Conservation (phyloP, 2,797 vertebrate genomes). For the Myotis planiceps region DNA sequence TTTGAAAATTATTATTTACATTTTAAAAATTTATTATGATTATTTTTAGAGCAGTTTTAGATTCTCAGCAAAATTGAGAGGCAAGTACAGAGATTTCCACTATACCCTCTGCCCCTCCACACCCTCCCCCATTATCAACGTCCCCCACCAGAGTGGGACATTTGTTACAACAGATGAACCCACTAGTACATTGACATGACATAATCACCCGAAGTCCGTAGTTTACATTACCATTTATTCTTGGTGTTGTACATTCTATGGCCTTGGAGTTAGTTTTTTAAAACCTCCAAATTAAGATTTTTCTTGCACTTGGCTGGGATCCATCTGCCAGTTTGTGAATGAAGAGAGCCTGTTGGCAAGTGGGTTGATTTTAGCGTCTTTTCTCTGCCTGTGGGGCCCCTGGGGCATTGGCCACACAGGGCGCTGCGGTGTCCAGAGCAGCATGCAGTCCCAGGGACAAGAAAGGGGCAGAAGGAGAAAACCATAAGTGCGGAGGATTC, state of each 20-base stretch:
- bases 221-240: background rate
- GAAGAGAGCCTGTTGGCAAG: background rate
- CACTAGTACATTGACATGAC: background rate
- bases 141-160: background rate
- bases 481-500: background rate
- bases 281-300: background rate
- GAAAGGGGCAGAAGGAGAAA: background rate
- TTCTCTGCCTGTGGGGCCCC: background rate
- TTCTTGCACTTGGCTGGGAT: background rate
- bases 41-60: background rate
- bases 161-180: background rate
- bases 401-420: background rate
- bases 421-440: background rate
- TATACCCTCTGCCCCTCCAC: background rate
- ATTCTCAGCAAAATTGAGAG: background rate
- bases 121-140: background rate
- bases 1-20: conserved; percentile 45
- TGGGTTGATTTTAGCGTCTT: background rate
- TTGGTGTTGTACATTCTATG: background rate
- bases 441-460: background rate
- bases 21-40: background rate
- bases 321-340: background rate
- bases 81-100: background rate
- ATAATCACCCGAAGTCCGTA: background rate
- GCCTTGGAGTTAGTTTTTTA: background rate